Evolutionary conservation across 2,113 vertebrate species (phyloP), one percentile per base, ranked within the genome.

Genomic region (Poecilia latipinna): DNA sequence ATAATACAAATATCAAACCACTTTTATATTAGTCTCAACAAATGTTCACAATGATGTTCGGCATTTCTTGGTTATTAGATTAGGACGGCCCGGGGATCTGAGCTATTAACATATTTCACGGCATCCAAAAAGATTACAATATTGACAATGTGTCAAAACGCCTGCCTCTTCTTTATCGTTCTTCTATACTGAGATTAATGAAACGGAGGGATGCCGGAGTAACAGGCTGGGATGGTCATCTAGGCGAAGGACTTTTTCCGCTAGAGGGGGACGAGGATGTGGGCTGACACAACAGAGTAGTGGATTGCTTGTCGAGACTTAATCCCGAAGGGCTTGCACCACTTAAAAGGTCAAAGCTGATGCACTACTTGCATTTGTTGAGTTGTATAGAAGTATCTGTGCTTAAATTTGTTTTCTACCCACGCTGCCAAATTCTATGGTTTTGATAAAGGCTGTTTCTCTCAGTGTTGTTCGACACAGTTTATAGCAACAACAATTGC

Each of bases 261-360:
- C 63, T n/a, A 66, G 68, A 82, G 79, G 54, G 62, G 35, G 74
- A 74, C 57, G 44, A 82, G 62, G 68, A 68, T 76, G 77, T 71
- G 63, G 44, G 61, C 69, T 77, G 65, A 68, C 26, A 28, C 82
- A 79, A 89, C 82, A 72, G 68, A 84, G 75, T 78, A 77, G 32
- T 83, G 66, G 75, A 88, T 75, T 90, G 74, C 78, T 79, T 84
- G 80, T 86, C 74, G 57, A 68, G 78, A 66, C 74, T 75, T 61
- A 81, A 82, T 83, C 83, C 78, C 29, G 1, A 69, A 84, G 79
- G 73, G 81, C 73, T 66, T 12, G 31, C 68, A 60, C 77, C 77
- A 87, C 80, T 88, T 82, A 77, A 74, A 79, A 88, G 80, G 72
- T 85, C 67, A 72, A 19, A 78, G 73, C 71, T 68, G 26, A 74